Base-by-base conservation (phyloP, 2,888 invertebrate genomes). In the Philopedon plagiatum region DNA sequence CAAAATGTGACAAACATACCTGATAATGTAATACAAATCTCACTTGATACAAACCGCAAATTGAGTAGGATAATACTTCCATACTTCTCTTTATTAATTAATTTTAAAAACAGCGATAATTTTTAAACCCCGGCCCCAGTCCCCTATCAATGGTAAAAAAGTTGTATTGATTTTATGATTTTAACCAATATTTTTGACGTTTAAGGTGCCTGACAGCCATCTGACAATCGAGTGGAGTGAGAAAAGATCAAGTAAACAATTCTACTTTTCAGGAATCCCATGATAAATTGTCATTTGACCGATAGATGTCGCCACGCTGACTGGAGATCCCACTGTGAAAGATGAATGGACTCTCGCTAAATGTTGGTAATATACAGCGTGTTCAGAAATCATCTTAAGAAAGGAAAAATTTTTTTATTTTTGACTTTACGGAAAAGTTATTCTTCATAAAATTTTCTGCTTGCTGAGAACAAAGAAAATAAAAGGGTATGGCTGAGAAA, bases 51-150 rank as follows among this genome's bases (percentile, higher is more conserved):
- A 49, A 49, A 49, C 49, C 26, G 49, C n/a, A 7, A 23, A 26
- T 49, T 49, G 26, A 49, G 26, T 26, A 49, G 13, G 26, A 23
- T 49, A 49, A 7, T 26, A 7, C 11, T 49, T n/a, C 49, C 49
- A 49, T 49, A 26, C n/a, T 26, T 49, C 26, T 13, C 26, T 26
- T 1, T 49, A 26, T 13, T n/a, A n/a, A 49, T n/a, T 49, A 26
- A 49, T 13, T n/a, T n/a, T 49, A 49, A 49, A 49, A 49, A 26
- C 26, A 5, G 13, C 11, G 49, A 26, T 49, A 5, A 39, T 23
- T 58, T 58, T 21, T 39, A 39, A 39, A 8, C 58, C 37, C 58
- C 39, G 58, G 39, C 39, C 58, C 58, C 11, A 58, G 19, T 39
- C 39, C 37, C 58, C 19, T 11, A 13, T 49, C 23, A 4, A 2